Conservation (phyloP, 1,140 invertebrate genomes). For the Drosophila athabasca region DNA sequence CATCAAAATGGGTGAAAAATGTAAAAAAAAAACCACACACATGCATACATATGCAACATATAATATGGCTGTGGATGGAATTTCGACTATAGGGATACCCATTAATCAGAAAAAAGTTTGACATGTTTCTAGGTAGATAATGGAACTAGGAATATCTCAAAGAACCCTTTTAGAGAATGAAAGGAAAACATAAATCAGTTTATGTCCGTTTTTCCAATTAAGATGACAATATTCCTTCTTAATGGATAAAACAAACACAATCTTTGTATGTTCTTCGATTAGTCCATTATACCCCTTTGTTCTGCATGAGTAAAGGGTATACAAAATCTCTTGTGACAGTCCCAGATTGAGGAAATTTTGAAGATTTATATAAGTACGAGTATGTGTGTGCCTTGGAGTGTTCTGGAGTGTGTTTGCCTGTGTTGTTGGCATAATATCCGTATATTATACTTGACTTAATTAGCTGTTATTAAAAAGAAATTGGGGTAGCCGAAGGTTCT, state of each 20-base stretch:
- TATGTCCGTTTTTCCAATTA: too few species aligned
- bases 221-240: too few species aligned
- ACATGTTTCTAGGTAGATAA: too few species aligned
- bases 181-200: too few species aligned
- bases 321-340: constrained; percentile 62
- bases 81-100: too few species aligned
- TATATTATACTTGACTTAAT: constrained; percentile 76
- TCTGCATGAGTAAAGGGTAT: constrained; percentile 2
- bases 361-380: constrained; percentile 15
- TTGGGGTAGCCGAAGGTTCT: constrained; percentile 54
- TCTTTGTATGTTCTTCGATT: too few species aligned
- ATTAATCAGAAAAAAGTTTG: too few species aligned
- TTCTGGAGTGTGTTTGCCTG: constrained; percentile 28
- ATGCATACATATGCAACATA: neutral
- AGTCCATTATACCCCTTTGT: too few species aligned
- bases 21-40: constrained; percentile 25
- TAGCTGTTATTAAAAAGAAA: constrained; percentile 77
- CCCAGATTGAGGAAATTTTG: constrained; percentile 64
- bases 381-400: constrained; percentile 36
- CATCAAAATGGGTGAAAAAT: neutral
- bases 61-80: too few species aligned
- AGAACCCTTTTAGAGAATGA: too few species aligned
- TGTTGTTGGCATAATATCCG: constrained; percentile 60
- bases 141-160: too few species aligned
- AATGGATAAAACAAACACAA: too few species aligned